Conservation (phyloP, 2,888 invertebrate genomes). For the Lymantria dispar region DNA sequence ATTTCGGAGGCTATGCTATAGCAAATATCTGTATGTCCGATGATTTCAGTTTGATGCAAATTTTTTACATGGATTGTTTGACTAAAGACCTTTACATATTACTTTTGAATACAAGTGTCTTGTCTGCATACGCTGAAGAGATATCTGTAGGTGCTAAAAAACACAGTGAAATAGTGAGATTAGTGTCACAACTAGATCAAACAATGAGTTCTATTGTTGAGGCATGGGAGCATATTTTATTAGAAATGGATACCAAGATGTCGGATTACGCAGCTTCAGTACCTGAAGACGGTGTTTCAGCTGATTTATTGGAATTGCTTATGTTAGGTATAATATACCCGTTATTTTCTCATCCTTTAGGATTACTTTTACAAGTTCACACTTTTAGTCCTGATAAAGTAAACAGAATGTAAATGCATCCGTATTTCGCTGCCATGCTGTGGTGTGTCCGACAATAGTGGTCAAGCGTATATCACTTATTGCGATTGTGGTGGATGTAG, state of each 20-base stretch:
- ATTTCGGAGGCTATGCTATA: constrained; percentile 81
- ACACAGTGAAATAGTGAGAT: constrained; percentile 87
- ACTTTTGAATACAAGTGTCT: constrained; percentile 82
- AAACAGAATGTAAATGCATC: too few relatives aligned
- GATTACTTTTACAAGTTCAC: too few relatives aligned
- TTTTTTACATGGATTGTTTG: constrained; percentile 80
- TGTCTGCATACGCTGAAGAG: constrained; percentile 86
- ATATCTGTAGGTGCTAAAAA: constrained; percentile 88
- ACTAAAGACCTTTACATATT: constrained; percentile 71
- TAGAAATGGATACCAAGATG: constrained; percentile 97
- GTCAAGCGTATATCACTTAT: too few relatives aligned
- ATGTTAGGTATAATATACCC: constrained; percentile 85
- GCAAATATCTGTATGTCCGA: constrained; percentile 86
- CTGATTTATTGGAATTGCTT: constrained; percentile 94
- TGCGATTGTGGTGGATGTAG: too few relatives aligned
- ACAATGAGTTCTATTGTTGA: constrained; percentile 92
- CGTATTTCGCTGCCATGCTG: too few relatives aligned
- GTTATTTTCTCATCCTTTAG: too few relatives aligned
- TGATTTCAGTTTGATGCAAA: constrained; percentile 87
- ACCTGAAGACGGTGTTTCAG: constrained; percentile 91
- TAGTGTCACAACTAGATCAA: constrained; percentile 87
- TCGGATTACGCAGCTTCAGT: constrained; percentile 92
- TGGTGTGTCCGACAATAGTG: too few relatives aligned
- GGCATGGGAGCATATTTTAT: constrained; percentile 96
- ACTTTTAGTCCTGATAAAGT: too few relatives aligned